Evolutionary conservation across 2,888 invertebrate species (phyloP), one percentile per base, ranked within the genome.

Genomic region (Melieria picta): DNA sequence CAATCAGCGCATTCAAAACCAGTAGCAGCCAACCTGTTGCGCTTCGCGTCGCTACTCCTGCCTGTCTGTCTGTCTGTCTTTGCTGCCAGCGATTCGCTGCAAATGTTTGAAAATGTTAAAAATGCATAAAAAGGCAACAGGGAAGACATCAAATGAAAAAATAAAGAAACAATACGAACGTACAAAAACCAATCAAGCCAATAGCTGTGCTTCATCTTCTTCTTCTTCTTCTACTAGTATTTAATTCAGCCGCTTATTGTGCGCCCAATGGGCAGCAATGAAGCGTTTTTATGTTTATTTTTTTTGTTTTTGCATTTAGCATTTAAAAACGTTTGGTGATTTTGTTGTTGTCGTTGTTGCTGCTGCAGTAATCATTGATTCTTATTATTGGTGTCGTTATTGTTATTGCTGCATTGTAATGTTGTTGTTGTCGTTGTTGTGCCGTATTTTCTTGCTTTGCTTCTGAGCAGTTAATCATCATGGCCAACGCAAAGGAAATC

Each of bases 11-110:
- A 67, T 45, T 67, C 67, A 67, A 67, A 67, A 67, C 67, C 67
- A 67, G 67, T 67, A 67, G 67, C 67, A 61, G 60, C 46, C 57
- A 67, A 67, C 67, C 67, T 67, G 67, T 67, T 67, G 60, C 60
- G 52, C 52, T 46, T 43, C 52, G 16, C 6, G 56, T n/a, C 60
- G 10, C 11, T 43, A 58, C 43, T 11, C n/a, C 10, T 43, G 43
- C 30, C 5, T 57, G 57, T 57, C 13, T 4, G 57, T 57, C 10
- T 16, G 6, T 30, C 13, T 16, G 30, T 30, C 16, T 50, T 50
- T 50, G 50, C 11, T 10, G 10, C 9, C 58, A 16, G 30, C 43
- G 16, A 43, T 43, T 42, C 43, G 43, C 58, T 30, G 30, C 58
- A 58, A 43, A 43, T 16, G 42, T 58, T 7, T 11, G 11, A 50